These are phyloP conservation scores for Zaprionus gabonicus DNA, from an alignment of 1,140 invertebrate species.

Conservation along the genomic window DNA sequence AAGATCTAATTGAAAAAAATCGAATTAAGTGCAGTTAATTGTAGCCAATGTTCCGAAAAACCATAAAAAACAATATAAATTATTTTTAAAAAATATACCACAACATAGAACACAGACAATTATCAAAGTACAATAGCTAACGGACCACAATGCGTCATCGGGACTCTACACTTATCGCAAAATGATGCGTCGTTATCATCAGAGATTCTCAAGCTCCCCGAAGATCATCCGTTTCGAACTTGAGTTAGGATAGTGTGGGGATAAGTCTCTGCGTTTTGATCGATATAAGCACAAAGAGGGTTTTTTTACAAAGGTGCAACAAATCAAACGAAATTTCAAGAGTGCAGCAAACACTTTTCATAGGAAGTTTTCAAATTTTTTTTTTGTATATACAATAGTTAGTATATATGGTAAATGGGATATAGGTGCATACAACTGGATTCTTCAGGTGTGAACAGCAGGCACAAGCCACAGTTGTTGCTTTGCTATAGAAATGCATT, in stretches of 20 bases:
- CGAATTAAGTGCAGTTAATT: constrained; percentile 73
- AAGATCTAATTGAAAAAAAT: constrained; percentile 67
- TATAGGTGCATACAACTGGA: constrained; percentile 32
- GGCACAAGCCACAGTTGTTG: constrained; percentile 30
- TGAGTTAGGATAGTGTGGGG: background rate
- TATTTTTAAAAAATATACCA: constrained; percentile 6
- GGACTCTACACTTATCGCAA: constrained; percentile 12
- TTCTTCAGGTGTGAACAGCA: constrained; percentile 21
- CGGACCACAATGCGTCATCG: constrained; percentile 18
- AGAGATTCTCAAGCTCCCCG: constrained; percentile 13
- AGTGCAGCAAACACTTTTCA: constrained; percentile 34
- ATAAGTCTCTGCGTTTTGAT: background rate
- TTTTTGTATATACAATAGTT: constrained; percentile 26
- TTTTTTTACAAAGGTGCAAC: constrained; percentile 22
- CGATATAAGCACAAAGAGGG: background rate
- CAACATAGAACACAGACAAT: constrained; percentile 19
- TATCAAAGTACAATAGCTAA: constrained; percentile 8
- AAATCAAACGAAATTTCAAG: constrained; percentile 31
- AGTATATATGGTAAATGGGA: constrained; percentile 10
- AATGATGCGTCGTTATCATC: background rate
- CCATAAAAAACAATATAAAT: constrained; percentile 16
- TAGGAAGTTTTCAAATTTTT: constrained; percentile 3
- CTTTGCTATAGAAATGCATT: constrained; percentile 32
- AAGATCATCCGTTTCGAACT: constrained; percentile 30
- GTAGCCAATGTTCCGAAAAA: constrained; percentile 70